phyloP scores from a whole-genome alignment of 1,140 invertebrate species.

The Anastrepha obliqua region DNA sequence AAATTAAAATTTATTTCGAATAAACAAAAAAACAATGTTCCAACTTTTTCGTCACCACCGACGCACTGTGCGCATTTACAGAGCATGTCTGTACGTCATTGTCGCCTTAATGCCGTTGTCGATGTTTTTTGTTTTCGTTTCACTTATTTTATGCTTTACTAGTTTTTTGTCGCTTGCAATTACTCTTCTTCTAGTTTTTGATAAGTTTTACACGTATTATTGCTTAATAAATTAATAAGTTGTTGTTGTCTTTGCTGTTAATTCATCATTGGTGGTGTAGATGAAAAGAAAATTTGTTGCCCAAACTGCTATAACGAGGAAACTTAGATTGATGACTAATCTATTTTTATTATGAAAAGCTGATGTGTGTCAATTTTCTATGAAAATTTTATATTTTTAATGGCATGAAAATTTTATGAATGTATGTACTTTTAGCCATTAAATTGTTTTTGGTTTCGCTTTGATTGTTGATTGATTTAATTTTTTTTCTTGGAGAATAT shows the following conservation, averaged over 20 bases:
- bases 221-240: background rate
- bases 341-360: background rate
- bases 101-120: background rate
- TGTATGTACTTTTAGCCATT: background rate
- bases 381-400: slow-evolving; percentile 2
- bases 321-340: background rate
- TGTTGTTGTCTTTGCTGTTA: background rate
- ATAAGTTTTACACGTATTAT: slow-evolving; percentile 1
- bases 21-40: too few species aligned
- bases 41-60: too few species aligned
- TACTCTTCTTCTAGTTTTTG: background rate
- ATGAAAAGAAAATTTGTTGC: background rate
- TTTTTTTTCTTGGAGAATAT: background rate
- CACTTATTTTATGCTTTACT: background rate
- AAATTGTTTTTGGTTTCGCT: background rate
- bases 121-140: background rate
- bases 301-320: background rate
- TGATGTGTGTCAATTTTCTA: background rate
- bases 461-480: background rate
- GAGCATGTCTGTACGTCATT: background rate
- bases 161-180: slow-evolving; percentile 27
- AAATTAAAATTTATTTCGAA: too few species aligned
- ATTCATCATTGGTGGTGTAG: background rate
- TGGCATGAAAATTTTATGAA: slow-evolving; percentile 20
- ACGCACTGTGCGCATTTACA: background rate